A percentile compares a stretch with the other conserved stretches of the same genome.
phyloP scores from a whole-genome alignment of 1,140 invertebrate species.

The Zaprionus africanus region DNA sequence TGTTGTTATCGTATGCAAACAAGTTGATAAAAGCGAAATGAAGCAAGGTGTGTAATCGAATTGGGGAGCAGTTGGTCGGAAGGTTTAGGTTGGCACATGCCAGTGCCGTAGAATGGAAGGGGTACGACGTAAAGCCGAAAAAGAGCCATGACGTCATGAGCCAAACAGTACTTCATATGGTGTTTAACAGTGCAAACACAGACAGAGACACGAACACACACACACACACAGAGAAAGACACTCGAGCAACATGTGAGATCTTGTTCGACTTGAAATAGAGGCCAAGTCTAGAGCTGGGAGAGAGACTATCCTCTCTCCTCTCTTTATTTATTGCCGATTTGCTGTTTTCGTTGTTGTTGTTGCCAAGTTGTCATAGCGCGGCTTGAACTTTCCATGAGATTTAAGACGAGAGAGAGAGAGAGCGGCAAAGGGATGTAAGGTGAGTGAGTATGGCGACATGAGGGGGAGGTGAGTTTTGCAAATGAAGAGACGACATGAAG shows the following conservation, averaged over 20 bases:
- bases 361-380: slow-evolving; percentile 16
- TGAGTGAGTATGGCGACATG: background rate
- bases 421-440: background rate
- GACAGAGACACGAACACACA: slow-evolving; percentile 4
- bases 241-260: slow-evolving; percentile 43
- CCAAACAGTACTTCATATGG: slow-evolving; percentile 13
- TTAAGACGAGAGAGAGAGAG: background rate
- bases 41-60: slow-evolving; percentile 11
- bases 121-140: background rate
- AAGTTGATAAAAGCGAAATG: slow-evolving; percentile 28
- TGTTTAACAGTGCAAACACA: slow-evolving; percentile 20
- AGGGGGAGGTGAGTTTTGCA: background rate
- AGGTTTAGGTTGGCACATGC: background rate
- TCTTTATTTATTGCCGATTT: background rate
- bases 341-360: slow-evolving; percentile 3
- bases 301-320: background rate
- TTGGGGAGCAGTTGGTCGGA: background rate
- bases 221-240: slow-evolving; percentile 3
- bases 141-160: slow-evolving; percentile 36
- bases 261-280: slow-evolving; percentile 76
- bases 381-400: slow-evolving; percentile 20
- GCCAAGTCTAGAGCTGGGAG: slow-evolving; percentile 45
- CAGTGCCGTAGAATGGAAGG: background rate
- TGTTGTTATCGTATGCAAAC: slow-evolving; percentile 42
- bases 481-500: background rate